Conservation (phyloP, 2,888 invertebrate species). For the Diarsia brunnea region DNA sequence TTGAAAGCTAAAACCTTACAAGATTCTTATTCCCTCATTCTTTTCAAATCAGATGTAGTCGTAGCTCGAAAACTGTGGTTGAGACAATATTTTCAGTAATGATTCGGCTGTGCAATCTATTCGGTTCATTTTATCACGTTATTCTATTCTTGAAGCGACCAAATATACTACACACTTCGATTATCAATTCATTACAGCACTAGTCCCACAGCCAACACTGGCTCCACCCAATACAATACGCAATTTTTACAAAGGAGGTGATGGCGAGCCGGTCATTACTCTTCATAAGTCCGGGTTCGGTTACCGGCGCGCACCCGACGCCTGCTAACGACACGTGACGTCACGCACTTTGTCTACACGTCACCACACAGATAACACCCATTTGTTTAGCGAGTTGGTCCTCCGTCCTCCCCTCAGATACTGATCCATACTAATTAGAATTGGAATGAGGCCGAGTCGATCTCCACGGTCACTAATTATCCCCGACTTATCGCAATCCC, state of each 20-base stretch:
- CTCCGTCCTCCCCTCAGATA: background rate
- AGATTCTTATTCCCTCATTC: background rate
- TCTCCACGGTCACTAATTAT: slow-evolving; percentile 15
- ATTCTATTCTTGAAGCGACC: no score
- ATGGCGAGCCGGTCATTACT: slow-evolving; percentile 49
- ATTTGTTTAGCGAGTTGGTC: slow-evolving; percentile 10
- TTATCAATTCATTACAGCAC: background rate
- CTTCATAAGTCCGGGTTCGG: slow-evolving; percentile 59
- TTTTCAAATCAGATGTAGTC: background rate
- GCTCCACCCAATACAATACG: background rate
- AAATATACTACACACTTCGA: background rate
- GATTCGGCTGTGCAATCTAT: no score
- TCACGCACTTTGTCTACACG: slow-evolving; percentile 44
- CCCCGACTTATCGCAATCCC: slow-evolving; percentile 24
- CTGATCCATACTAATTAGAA: slow-evolving; percentile 24
- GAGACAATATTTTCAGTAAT: no score
- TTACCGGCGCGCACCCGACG: slow-evolving; percentile 56
- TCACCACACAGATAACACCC: slow-evolving; percentile 23
- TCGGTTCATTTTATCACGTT: no score
- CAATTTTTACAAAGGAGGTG: slow-evolving; percentile 23
- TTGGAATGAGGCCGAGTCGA: slow-evolving; percentile 5
- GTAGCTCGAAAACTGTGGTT: no score
- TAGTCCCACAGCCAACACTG: background rate
- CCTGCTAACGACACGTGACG: slow-evolving; percentile 48
- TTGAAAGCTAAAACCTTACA: background rate